Conservation (phyloP, 2,888 invertebrate genomes). For the Cerastis leucographa region DNA sequence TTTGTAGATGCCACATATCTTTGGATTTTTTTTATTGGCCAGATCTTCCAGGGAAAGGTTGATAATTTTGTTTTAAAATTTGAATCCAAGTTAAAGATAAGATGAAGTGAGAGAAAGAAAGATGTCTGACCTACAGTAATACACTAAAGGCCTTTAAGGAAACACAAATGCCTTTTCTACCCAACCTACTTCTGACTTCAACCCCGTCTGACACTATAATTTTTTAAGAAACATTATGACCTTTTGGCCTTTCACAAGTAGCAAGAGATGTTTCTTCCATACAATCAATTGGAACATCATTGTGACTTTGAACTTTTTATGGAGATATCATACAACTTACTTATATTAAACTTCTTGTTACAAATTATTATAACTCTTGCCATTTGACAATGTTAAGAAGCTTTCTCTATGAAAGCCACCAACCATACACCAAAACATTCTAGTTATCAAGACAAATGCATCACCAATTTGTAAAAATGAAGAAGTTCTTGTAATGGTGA, state of each 20-base stretch:
- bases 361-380: background rate
- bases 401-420: background rate
- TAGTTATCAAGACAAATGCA: background rate
- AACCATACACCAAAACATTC: background rate
- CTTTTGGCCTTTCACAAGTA: background rate
- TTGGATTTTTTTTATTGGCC: too few species aligned
- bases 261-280: background rate
- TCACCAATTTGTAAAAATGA: background rate
- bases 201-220: background rate
- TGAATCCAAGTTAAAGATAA: background rate
- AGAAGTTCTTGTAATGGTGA: background rate
- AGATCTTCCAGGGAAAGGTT: too few species aligned
- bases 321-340: background rate
- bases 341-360: background rate
- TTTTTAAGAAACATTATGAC: background rate
- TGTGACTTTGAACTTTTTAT: background rate
- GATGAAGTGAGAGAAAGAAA: background rate
- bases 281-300: background rate
- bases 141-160: background rate
- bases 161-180: background rate
- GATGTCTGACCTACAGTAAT: background rate
- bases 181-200: background rate
- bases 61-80: background rate
- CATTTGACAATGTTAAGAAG: background rate
- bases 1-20: too few species aligned